A percentile compares a stretch with the other conserved stretches of the same genome.
These are phyloP conservation scores for Mystacornis crossleyi DNA, from an alignment of 2,113 vertebrate species.

Conservation along the genomic window DNA sequence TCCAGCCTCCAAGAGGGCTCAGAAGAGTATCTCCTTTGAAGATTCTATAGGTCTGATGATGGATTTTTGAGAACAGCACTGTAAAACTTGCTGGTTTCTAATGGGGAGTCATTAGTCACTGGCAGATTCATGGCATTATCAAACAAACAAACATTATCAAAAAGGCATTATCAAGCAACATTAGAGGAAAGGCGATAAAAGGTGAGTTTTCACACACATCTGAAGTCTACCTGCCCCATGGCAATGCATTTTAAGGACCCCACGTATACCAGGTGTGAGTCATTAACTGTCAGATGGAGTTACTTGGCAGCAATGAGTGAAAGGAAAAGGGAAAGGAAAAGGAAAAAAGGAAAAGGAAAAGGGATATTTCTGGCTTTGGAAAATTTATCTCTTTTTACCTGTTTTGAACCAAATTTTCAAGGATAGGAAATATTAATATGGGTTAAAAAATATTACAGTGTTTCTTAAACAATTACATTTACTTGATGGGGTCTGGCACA, in stretches of 20 bases:
- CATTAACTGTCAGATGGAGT: neutral
- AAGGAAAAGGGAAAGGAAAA: neutral
- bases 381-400: neutral
- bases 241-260: neutral
- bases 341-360: neutral
- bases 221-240: neutral
- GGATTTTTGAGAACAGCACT: neutral
- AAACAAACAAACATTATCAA: neutral
- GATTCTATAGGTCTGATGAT: fast-evolving
- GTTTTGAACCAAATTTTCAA: neutral
- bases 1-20: neutral
- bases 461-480: neutral
- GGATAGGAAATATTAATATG: neutral
- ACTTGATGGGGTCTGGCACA: neutral
- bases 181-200: neutral
- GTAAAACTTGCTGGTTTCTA: neutral
- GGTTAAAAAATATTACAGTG: neutral
- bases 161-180: neutral
- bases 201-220: neutral
- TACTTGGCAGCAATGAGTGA: neutral
- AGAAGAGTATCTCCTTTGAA: neutral
- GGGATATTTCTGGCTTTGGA: neutral
- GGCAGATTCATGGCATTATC: neutral
- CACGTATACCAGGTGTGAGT: fast-evolving
- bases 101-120: neutral